A percentile compares a stretch with the other conserved stretches of the same genome.
These are phyloP conservation scores for Sturnus vulgaris DNA, from an alignment of 2,113 vertebrate genomes.

Conservation along the genomic window DNA sequence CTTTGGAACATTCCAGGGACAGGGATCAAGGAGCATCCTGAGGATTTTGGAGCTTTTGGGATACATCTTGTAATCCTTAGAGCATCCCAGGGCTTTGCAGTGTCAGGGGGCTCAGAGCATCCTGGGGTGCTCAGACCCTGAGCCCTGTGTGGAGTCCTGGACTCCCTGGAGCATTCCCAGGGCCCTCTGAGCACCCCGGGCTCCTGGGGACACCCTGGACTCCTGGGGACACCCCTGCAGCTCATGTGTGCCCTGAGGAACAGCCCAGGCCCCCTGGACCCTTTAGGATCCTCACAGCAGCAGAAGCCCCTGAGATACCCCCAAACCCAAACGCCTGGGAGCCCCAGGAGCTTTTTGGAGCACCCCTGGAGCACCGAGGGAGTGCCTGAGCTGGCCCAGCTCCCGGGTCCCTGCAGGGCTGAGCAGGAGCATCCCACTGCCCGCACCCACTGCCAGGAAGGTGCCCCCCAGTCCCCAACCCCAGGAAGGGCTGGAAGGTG, in stretches of 20 bases:
- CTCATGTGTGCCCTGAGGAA: rapidly evolving
- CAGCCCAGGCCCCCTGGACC: not conserved
- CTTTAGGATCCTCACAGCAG: not conserved
- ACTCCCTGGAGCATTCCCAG: not conserved
- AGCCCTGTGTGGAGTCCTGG: not conserved
- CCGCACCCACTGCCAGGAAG: not conserved
- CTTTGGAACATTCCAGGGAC: not conserved
- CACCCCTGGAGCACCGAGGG: not conserved
- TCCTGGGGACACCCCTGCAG: not conserved
- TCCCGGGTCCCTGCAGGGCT: not conserved
- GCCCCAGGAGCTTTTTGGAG: not conserved
- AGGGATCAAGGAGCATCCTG: not conserved
- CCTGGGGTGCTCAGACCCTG: not conserved
- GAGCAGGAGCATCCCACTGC: not conserved
- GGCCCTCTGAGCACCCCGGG: not conserved
- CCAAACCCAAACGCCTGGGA: not conserved
- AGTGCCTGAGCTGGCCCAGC: not conserved
- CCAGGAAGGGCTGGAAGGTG: not conserved
- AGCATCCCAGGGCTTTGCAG: rapidly evolving
- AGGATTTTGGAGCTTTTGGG: not conserved
- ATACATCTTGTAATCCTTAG: not conserved
- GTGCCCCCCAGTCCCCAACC: not conserved
- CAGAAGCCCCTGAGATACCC: not conserved
- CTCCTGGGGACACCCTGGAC: not conserved
- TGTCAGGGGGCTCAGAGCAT: not conserved